Percentiles rank a stretch among this genome's conserved stretches.
Conservation (phyloP, 1,140 invertebrate species). For the Stratiolaelaps scimitus region DNA sequence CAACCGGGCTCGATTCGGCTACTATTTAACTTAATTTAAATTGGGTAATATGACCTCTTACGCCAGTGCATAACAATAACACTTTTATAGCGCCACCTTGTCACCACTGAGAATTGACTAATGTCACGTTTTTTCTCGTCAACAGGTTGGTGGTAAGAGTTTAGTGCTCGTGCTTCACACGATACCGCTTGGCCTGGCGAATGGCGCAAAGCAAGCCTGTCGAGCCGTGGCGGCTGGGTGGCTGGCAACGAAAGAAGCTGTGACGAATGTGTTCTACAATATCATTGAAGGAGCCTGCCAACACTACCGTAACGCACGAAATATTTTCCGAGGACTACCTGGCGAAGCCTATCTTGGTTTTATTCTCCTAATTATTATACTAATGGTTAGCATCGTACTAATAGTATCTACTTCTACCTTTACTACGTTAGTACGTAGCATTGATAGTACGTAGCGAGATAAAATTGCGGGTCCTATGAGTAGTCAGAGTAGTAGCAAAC, state of each 20-base stretch:
- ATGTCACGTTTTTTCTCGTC: not conserved
- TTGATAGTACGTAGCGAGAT: too few species aligned
- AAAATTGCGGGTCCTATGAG: too few species aligned
- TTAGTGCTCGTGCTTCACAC: constrained; percentile 7
- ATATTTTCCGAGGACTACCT: not conserved
- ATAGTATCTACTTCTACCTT: too few species aligned
- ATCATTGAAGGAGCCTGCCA: not conserved
- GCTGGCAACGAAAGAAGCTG: not conserved
- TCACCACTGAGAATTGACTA: too few species aligned
- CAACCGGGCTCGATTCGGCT: too few species aligned
- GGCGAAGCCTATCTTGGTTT: constrained; percentile 15
- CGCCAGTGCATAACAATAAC: too few species aligned
- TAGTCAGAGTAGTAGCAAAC: too few species aligned
- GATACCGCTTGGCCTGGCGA: constrained; percentile 7
- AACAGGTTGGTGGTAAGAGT: constrained; percentile 9
- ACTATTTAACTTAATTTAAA: too few species aligned
- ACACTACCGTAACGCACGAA: not conserved
- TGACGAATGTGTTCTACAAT: not conserved
- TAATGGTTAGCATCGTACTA: constrained; percentile 18
- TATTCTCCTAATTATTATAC: not conserved
- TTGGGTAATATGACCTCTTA: too few species aligned
- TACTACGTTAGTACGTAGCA: too few species aligned
- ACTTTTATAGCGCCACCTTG: too few species aligned
- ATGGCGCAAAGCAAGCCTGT: not conserved
- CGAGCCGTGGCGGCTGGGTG: not conserved